These are phyloP conservation scores for Cephus cinctus DNA, from an alignment of 1,140 invertebrate species.

Conservation along the genomic window DNA sequence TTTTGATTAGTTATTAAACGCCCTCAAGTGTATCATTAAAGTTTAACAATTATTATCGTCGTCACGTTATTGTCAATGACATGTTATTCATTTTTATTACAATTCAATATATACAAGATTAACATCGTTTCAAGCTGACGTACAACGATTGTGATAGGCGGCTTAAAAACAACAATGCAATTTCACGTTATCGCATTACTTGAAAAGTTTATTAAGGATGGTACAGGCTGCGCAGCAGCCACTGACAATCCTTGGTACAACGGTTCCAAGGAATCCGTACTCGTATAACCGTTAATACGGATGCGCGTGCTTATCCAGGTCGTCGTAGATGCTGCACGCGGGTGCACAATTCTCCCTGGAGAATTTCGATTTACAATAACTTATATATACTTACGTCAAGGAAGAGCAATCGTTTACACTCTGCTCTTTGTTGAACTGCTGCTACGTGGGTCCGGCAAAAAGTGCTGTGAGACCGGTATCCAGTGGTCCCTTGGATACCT, in stretches of 20 bases:
- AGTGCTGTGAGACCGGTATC: conserved; percentile 55
- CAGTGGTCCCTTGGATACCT: conserved; percentile 45
- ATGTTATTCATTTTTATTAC: conserved; percentile 47
- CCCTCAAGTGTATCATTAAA: too few relatives aligned
- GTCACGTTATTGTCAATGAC: conserved; percentile 39
- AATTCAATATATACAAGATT: conserved; percentile 46
- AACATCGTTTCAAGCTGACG: conserved; percentile 29
- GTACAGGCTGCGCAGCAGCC: conserved; percentile 8
- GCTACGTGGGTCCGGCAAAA: conserved; percentile 56
- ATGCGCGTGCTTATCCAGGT: too few relatives aligned
- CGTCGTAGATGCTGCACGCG: not conserved
- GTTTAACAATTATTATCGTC: too few relatives aligned
- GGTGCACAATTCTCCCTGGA: not conserved
- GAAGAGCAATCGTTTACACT: conserved; percentile 34
- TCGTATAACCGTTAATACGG: too few relatives aligned
- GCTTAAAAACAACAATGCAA: not conserved
- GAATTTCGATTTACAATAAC: conserved; percentile 31
- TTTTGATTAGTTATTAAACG: too few relatives aligned
- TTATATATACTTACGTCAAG: conserved; percentile 42
- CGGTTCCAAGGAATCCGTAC: too few relatives aligned
- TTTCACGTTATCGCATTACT: not conserved
- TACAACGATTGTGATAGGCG: conserved; percentile 24
- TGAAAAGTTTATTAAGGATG: not conserved
- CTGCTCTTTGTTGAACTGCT: conserved; percentile 24
- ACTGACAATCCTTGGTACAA: conserved; percentile 4